Conservation (phyloP, 2,888 invertebrate genomes). For the Eudemis profundana region DNA sequence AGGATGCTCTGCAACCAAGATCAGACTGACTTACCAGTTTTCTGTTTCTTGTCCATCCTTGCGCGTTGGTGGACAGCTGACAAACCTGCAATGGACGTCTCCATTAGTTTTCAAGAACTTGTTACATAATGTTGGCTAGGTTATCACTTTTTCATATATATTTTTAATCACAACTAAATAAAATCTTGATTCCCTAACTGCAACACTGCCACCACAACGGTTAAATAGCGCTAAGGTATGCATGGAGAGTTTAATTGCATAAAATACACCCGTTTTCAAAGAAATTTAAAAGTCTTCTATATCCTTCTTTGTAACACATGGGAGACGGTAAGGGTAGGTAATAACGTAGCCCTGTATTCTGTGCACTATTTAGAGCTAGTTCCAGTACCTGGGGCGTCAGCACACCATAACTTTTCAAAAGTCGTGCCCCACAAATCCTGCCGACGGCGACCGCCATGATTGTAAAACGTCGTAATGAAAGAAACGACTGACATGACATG, state of each 20-base stretch:
- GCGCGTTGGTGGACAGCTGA: slow-evolving; percentile 90
- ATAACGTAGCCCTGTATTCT: slow-evolving; percentile 52
- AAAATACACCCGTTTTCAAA: slow-evolving; percentile 65
- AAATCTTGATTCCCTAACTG: slow-evolving; percentile 45
- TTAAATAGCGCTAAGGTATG: slow-evolving; percentile 51
- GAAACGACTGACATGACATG: slow-evolving; percentile 78
- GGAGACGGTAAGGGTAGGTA: slow-evolving; percentile 51
- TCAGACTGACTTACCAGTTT: slow-evolving; percentile 88
- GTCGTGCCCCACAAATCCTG: slow-evolving; percentile 93
- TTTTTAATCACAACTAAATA: slow-evolving; percentile 52
- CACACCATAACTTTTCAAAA: slow-evolving; percentile 90
- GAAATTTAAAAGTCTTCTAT: slow-evolving; percentile 57
- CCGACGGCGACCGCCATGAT: slow-evolving; percentile 96
- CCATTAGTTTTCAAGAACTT: slow-evolving; percentile 76
- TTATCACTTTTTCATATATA: slow-evolving; percentile 71
- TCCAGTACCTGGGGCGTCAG: slow-evolving; percentile 89
- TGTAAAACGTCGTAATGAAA: slow-evolving; percentile 83
- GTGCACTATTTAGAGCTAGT: slow-evolving; percentile 59
- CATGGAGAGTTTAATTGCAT: slow-evolving; percentile 56
- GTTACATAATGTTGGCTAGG: slow-evolving; percentile 84
- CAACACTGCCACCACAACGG: slow-evolving; percentile 52
- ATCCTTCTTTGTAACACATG: slow-evolving; percentile 57
- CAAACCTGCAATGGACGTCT: slow-evolving; percentile 87
- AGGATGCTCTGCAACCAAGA: slow-evolving; percentile 9
- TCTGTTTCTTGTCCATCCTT: slow-evolving; percentile 91